Base-by-base conservation (phyloP, 2,797 vertebrate species). In the Pelodytes ibericus region DNA sequence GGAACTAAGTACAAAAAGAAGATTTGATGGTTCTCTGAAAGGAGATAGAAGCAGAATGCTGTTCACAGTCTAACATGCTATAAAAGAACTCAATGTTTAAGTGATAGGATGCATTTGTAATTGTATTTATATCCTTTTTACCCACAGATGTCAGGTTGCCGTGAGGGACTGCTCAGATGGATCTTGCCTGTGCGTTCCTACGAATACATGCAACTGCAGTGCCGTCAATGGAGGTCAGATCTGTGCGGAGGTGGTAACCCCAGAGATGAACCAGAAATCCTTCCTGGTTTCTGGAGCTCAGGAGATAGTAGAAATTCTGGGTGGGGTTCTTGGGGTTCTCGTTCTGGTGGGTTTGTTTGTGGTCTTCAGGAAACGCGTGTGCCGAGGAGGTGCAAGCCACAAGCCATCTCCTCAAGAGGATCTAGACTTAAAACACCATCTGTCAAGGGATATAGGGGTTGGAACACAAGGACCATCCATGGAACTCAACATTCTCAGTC, bases 381-480 rank as follows among this genome's bases (percentile, higher is more conserved):
- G 90, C 58, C 88, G 80, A n/a, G 90, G 87, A 15, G 66, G 80
- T 84, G 95, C 93, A 84, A 89, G 90, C 2, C 95, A 95, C 86
- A 93, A 93, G 76, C 91, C 94, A 0, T 89, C 92, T 58, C 94
- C 94, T 16, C 91, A 94, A 29, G 95, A 97, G 83, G 95, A 97
- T 82, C 95, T 96, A 0, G 96, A 96, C 2, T 91, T 96, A n/a
- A 92, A 90, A 53, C 82, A 91, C 0, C 87, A 89, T 65, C 83
- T 91, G 82, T 84, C 91, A 83, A 96, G 96, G 83, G 93, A 89
- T 13, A 86, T 92, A 18, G 94, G 94, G 3, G 88, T 89, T 0
- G 90, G 91, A 63, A 86, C 85, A 15, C 92, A 91, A 36, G 74
- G 47, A 1, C 83, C 86, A 7, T 87, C 91, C 70, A 92, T 97